Evolutionary conservation across 2,797 vertebrate genomes (phyloP).

Genomic region (Scolopax rusticola): DNA sequence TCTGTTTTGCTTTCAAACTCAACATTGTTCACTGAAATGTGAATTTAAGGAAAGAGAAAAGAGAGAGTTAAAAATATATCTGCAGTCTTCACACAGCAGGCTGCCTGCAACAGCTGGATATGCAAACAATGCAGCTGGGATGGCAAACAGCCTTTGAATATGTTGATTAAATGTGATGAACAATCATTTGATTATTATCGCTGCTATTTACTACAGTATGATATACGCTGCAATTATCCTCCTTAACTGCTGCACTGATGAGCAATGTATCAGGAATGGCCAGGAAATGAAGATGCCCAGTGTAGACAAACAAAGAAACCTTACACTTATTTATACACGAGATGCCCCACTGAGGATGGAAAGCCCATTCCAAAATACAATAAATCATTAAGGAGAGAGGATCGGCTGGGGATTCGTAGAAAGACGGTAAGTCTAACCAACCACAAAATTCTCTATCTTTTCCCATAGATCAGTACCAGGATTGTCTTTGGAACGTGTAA

Average conservation of each 20-base stretch:
- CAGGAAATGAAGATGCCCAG: constrained; percentile 35
- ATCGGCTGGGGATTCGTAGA: neutral
- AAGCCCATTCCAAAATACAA: neutral
- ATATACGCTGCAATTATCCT: neutral
- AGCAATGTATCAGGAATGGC: neutral
- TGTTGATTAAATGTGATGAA: constrained; percentile 27
- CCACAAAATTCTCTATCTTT: accelerated
- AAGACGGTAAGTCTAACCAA: neutral
- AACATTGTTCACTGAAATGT: constrained; percentile 86
- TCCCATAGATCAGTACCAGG: neutral
- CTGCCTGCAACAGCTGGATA: constrained; percentile 41
- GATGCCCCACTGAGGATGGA: neutral
- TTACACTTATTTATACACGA: neutral
- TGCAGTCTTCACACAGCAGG: neutral
- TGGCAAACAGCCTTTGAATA: neutral
- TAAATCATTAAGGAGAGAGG: neutral
- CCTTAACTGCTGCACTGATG: neutral
- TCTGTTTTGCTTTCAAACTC: constrained; percentile 90
- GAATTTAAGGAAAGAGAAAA: neutral
- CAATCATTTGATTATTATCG: neutral
- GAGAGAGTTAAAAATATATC: constrained; percentile 16
- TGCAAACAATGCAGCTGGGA: constrained; percentile 39
- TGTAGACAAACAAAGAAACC: neutral
- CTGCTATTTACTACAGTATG: neutral
- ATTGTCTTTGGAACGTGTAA: neutral